These are phyloP conservation scores for Nemoura dubitans DNA, from an alignment of 2,888 invertebrate species.

Conservation along the genomic window DNA sequence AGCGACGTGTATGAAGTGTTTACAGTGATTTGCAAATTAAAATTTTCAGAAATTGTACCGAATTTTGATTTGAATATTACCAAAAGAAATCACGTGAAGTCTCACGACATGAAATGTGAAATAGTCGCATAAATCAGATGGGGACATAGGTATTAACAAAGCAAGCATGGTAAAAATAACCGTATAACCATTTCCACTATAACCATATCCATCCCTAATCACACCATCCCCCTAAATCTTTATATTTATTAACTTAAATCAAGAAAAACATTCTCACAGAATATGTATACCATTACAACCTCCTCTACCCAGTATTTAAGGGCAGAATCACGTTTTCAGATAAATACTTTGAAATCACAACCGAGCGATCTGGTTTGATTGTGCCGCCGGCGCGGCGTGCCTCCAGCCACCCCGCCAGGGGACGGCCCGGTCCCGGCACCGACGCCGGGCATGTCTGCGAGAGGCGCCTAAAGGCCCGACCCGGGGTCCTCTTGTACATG, in stretches of 20 bases:
- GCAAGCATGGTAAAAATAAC: not conserved
- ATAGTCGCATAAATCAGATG: too few relatives aligned
- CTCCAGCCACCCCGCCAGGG: not conserved
- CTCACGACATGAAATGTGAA: too few relatives aligned
- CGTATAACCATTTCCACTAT: not conserved
- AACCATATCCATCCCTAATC: not conserved
- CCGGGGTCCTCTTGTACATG: not conserved
- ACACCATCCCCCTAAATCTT: not conserved
- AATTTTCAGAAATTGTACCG: too few relatives aligned
- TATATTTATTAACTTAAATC: not conserved
- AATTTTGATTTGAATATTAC: too few relatives aligned
- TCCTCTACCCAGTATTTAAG: not conserved
- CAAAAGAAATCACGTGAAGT: too few relatives aligned
- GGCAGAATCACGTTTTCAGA: constrained; percentile 17
- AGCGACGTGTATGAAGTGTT: too few relatives aligned
- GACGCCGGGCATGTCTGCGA: not conserved
- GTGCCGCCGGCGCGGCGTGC: not conserved
- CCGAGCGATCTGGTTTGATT: not conserved
- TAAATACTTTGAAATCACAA: not conserved
- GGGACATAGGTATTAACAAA: too few relatives aligned
- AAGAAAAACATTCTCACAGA: constrained; percentile 2
- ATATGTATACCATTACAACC: not conserved
- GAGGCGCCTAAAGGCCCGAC: constrained; percentile 14
- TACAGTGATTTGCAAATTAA: too few relatives aligned
- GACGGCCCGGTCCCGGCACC: not conserved